Evolutionary conservation across 2,797 vertebrate species (phyloP).

Genomic region (Adrianichthys oophorus): DNA sequence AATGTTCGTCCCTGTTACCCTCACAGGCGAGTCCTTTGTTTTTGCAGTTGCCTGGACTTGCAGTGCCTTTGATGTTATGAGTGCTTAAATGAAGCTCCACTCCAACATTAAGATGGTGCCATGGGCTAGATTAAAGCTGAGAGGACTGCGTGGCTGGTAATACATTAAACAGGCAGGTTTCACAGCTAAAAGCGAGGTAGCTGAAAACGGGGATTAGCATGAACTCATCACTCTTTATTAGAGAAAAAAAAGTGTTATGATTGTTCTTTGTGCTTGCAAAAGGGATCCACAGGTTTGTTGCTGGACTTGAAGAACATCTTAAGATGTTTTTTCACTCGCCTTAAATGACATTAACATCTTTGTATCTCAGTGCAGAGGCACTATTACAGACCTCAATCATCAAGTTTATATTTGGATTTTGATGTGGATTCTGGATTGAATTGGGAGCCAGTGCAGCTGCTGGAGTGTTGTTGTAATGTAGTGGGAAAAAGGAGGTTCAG

Average conservation of each 20-base stretch:
- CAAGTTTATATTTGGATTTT: too few species aligned
- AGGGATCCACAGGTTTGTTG: constrained; percentile 24
- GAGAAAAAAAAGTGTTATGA: constrained; percentile 28
- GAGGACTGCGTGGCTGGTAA: constrained; percentile 22
- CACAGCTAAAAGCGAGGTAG: constrained; percentile 37
- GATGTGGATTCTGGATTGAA: too few species aligned
- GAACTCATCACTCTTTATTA: constrained; percentile 47
- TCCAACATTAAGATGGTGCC: constrained; percentile 59
- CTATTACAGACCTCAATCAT: too few species aligned
- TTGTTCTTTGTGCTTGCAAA: constrained; percentile 18
- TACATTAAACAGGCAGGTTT: constrained; percentile 61
- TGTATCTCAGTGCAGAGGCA: too few species aligned
- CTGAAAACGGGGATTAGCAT: constrained; percentile 61
- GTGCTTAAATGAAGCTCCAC: constrained; percentile 40
- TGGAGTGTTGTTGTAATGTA: too few species aligned
- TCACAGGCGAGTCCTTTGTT: constrained; percentile 59
- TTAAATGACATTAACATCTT: too few species aligned
- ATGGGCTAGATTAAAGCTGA: constrained; percentile 60
- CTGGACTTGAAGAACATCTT: constrained; percentile 12
- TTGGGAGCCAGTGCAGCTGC: too few species aligned
- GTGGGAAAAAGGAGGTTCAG: too few species aligned
- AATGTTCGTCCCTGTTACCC: constrained; percentile 6
- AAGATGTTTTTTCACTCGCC: neutral
- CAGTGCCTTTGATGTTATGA: constrained; percentile 53
- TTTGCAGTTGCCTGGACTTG: constrained; percentile 31